Evolutionary conservation across 2,113 vertebrate species (phyloP).

Genomic region (Calidris pygmaea): DNA sequence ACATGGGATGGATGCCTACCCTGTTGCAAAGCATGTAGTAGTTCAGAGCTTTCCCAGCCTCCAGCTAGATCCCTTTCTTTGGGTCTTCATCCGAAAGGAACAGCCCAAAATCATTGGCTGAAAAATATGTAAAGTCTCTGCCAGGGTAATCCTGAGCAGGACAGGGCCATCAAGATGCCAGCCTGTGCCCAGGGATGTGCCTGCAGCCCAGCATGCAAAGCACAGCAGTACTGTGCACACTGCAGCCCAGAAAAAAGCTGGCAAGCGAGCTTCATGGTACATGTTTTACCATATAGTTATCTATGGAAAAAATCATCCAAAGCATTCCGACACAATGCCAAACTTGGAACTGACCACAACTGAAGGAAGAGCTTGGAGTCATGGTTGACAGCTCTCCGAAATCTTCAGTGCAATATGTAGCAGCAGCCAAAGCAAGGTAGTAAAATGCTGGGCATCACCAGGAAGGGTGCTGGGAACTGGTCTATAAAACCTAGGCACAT

Average conservation of each 20-base stretch:
- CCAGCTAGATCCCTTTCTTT: constrained; percentile 98
- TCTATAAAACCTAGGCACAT: background rate
- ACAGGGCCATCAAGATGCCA: no score
- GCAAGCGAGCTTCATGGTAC: background rate
- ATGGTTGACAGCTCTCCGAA: background rate
- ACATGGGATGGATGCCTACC: no score
- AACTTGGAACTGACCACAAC: background rate
- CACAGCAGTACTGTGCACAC: accelerated
- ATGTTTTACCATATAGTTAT: background rate
- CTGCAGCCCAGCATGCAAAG: accelerated
- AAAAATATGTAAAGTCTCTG: constrained; percentile 32
- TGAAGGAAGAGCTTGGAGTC: background rate
- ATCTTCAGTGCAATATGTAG: background rate
- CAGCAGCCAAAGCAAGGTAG: background rate
- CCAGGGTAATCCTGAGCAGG: background rate
- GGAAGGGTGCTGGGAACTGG: background rate
- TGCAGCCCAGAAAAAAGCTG: background rate
- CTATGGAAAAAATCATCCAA: background rate
- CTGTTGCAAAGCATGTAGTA: constrained; percentile 13
- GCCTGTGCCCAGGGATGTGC: background rate
- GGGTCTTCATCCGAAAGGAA: constrained; percentile 97
- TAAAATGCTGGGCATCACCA: background rate
- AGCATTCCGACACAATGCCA: background rate
- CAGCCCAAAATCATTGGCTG: constrained; percentile 93
- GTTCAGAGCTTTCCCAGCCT: constrained; percentile 94